Evolutionary conservation across 2,113 vertebrate species (phyloP).

Genomic region (Spizaetus ornatus): DNA sequence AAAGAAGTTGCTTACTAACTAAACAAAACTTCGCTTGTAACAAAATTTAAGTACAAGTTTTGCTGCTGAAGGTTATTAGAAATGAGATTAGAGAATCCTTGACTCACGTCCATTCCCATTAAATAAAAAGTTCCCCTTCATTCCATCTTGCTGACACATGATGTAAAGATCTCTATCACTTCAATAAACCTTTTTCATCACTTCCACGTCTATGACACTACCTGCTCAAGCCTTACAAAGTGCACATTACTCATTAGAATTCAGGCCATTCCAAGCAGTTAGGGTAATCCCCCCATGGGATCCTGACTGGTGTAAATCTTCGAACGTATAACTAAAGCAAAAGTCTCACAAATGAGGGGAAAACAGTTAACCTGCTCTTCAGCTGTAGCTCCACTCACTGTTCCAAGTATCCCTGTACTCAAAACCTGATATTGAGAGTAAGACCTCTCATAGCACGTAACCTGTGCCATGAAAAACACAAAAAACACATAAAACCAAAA

Average conservation of each 20-base stretch:
- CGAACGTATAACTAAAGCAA: background rate
- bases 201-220: background rate
- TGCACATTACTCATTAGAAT: background rate
- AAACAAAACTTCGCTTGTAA: background rate
- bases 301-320: background rate
- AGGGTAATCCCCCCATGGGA: background rate
- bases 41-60: background rate
- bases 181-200: background rate
- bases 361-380: background rate
- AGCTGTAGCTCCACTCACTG: background rate
- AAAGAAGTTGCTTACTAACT: background rate
- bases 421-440: background rate
- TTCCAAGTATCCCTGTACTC: background rate
- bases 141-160: background rate
- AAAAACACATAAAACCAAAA: background rate
- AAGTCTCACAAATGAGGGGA: background rate
- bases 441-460: rapidly evolving
- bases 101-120: background rate
- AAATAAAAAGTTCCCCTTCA: background rate
- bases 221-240: background rate
- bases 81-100: background rate
- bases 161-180: background rate
- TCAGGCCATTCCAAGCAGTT: background rate
- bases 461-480: background rate
- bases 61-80: background rate